Evolutionary conservation across 2,888 invertebrate species (phyloP), one percentile per base, ranked within the genome.

Genomic region (Chydorus sphaericus): DNA sequence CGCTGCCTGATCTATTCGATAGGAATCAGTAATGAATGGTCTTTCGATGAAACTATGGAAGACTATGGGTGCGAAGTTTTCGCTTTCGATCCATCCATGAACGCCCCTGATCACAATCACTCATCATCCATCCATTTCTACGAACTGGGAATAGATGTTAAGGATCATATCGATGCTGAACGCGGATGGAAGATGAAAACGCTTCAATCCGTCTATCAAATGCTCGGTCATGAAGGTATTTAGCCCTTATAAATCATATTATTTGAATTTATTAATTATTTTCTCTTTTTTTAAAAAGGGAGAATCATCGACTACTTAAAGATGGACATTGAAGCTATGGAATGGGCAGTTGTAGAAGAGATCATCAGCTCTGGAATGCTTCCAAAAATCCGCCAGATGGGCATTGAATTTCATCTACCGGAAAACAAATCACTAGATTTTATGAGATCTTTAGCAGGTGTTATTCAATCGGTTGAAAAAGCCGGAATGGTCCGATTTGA

Each of bases 221-320:
- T 23, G 14, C 53, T 4, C 8, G 11, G 10, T 2, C 54, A 54
- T 7, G 44, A 14, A 1, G n/a, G n/a, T n/a, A n/a, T n/a, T n/a
- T n/a, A n/a, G n/a, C n/a, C n/a, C n/a, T n/a, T n/a, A n/a, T n/a
- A n/a, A n/a, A n/a, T n/a, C n/a, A n/a, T n/a, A n/a, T n/a, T n/a
- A n/a, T n/a, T n/a, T n/a, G n/a, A n/a, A n/a, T n/a, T n/a, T n/a
- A n/a, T n/a, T n/a, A n/a, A n/a, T n/a, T n/a, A n/a, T n/a, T n/a
- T n/a, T n/a, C n/a, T n/a, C n/a, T n/a, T n/a, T n/a, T n/a, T n/a
- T n/a, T n/a, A n/a, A n/a, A n/a, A n/a, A n/a, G 31, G 30, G 18
- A 30, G 10, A 8, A 28, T 20, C 26, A 54, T 54, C 16, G 54
- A 54, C 29, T 54, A 54, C 44, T 31, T 54, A 48, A 54, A 54